Evolutionary conservation across 2,888 invertebrate genomes (phyloP).

Genomic region (Callinectes sapidus): DNA sequence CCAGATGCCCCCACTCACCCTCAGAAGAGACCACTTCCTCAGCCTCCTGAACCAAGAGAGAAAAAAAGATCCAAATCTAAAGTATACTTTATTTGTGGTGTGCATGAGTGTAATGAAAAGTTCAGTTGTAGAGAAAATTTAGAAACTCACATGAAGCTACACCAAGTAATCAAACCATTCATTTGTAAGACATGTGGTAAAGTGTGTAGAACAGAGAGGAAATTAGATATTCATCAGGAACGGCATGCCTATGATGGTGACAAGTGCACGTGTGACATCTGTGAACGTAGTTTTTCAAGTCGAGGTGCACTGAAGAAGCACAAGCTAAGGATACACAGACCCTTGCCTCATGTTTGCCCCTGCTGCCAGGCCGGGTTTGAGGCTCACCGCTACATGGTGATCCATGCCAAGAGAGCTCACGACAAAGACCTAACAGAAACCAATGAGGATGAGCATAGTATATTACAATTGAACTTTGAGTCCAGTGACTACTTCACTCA

Average conservation of each 20-base stretch:
- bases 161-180: slow-evolving; percentile 63
- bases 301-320: slow-evolving; percentile 63
- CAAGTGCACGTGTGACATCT: slow-evolving; percentile 58
- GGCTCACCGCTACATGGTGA: slow-evolving; percentile 51
- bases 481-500: slow-evolving; percentile 11
- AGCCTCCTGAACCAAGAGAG: slow-evolving; percentile 33
- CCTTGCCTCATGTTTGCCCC: slow-evolving; percentile 57
- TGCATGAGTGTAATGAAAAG: slow-evolving; percentile 55
- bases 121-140: slow-evolving; percentile 48
- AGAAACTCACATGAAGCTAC: slow-evolving; percentile 60
- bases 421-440: slow-evolving; percentile 31
- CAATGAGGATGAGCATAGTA: background rate
- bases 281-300: slow-evolving; percentile 62
- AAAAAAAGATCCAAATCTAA: slow-evolving; percentile 43
- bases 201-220: slow-evolving; percentile 62
- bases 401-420: slow-evolving; percentile 59
- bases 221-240: slow-evolving; percentile 44
- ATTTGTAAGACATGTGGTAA: slow-evolving; percentile 54
- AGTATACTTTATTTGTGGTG: slow-evolving; percentile 40
- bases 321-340: slow-evolving; percentile 62
- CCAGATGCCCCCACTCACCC: background rate
- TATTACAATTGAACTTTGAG: slow-evolving; percentile 18
- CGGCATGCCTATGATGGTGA: slow-evolving; percentile 55
- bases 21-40: slow-evolving; percentile 37
- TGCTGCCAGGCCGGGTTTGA: slow-evolving; percentile 59